Percentiles rank a stretch among this genome's conserved stretches.
These are phyloP conservation scores for Spisula solida DNA, from an alignment of 2,888 invertebrate genomes.

Conservation along the genomic window DNA sequence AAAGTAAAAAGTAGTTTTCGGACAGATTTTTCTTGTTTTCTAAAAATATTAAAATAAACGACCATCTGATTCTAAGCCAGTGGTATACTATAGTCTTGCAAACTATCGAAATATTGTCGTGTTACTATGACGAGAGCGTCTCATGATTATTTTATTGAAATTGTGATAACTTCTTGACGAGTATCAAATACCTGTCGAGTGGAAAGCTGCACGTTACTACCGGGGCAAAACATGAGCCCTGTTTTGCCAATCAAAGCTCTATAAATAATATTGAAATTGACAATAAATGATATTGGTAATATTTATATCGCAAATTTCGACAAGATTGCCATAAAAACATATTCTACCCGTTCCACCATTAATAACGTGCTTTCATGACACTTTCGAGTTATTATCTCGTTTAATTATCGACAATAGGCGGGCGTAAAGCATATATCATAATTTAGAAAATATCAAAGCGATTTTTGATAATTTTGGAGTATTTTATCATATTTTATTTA, in stretches of 20 bases:
- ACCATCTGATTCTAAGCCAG: no score
- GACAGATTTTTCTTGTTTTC: no score
- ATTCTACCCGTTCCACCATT: conserved; percentile 44
- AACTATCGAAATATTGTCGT: no score
- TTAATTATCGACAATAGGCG: conserved; percentile 38
- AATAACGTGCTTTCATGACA: conserved; percentile 24
- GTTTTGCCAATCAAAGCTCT: not conserved
- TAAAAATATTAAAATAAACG: no score
- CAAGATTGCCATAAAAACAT: conserved; percentile 35
- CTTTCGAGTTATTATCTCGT: conserved; percentile 36
- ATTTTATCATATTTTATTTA: conserved; percentile 64
- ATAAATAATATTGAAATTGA: conserved; percentile 41
- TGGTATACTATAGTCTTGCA: no score
- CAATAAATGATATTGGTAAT: conserved; percentile 29
- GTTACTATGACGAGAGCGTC: no score
- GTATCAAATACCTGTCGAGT: not conserved
- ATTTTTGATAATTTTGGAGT: conserved; percentile 34
- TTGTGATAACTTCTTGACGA: not conserved
- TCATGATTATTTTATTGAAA: no score
- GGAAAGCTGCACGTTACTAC: not conserved
- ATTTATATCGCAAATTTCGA: conserved; percentile 12
- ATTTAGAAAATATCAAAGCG: conserved; percentile 56
- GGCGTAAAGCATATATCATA: conserved; percentile 58
- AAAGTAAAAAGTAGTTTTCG: no score
- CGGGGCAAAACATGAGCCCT: not conserved